A percentile compares a stretch with the other conserved stretches of the same genome.
Conservation (phyloP, 2,797 vertebrate species). For the Chelon auratus region DNA sequence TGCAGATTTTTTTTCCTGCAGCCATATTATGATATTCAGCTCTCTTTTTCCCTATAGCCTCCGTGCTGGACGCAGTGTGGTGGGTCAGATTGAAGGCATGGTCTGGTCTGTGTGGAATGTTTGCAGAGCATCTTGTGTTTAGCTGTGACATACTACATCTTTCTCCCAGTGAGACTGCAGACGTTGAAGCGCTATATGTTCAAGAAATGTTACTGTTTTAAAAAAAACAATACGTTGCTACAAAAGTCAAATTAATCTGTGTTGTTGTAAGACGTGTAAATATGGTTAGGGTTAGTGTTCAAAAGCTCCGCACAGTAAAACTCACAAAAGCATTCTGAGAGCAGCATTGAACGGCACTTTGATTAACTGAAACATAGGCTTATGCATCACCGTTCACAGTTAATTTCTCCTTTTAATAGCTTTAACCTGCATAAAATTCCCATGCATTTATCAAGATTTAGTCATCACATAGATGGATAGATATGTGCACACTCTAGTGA, state of each 20-base stretch:
- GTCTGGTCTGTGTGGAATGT: constrained; percentile 73
- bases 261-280: neutral
- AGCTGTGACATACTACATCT: constrained; percentile 83
- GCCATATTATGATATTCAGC: neutral
- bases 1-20: neutral
- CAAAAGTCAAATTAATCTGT: neutral
- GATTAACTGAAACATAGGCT: neutral
- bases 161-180: constrained; percentile 63
- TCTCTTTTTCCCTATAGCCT: neutral
- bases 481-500: neutral
- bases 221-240: constrained; percentile 20
- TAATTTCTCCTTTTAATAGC: neutral
- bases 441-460: constrained; percentile 24
- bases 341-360: neutral
- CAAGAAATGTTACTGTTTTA: neutral
- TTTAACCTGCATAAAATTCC: constrained; percentile 13
- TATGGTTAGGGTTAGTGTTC: neutral
- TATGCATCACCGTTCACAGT: neutral
- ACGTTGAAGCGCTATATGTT: constrained; percentile 41
- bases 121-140: constrained; percentile 82
- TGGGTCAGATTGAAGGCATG: constrained; percentile 31
- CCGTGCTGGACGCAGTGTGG: constrained; percentile 4
- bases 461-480: too few species aligned
- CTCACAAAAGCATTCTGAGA: neutral
- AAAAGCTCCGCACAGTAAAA: neutral